Evolutionary conservation across 2,113 vertebrate genomes (phyloP).

Genomic region (Scomber colias): DNA sequence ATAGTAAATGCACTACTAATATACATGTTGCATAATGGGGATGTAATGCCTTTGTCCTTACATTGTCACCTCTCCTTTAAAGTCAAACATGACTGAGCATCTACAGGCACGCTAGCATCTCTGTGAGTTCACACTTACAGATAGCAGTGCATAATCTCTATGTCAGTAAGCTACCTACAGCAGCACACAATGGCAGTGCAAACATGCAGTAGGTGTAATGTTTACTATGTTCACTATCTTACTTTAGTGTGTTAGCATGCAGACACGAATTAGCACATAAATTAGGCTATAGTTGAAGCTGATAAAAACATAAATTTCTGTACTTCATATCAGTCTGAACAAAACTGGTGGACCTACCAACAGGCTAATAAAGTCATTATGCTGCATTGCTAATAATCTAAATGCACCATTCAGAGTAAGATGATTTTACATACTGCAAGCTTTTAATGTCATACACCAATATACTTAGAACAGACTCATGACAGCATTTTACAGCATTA

Average conservation of each 20-base stretch:
- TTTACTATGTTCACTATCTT: no score
- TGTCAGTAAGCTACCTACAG: no score
- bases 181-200: neutral
- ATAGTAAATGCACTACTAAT: neutral
- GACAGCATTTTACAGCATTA: constrained; percentile 2
- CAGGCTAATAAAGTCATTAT: neutral
- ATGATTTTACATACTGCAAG: constrained; percentile 1
- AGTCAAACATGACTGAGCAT: no score
- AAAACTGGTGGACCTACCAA: neutral
- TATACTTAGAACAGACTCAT: neutral
- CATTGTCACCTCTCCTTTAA: neutral
- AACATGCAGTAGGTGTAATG: neutral
- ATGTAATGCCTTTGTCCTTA: neutral
- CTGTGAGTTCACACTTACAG: no score
- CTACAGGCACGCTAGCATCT: no score
- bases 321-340: neutral
- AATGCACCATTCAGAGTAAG: neutral
- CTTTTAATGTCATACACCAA: constrained; percentile 9
- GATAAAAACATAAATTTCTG: no score
- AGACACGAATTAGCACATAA: no score
- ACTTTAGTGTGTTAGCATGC: no score
- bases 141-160: no score
- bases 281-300: no score
- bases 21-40: neutral
- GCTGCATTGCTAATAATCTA: neutral